Evolutionary conservation across 2,888 invertebrate genomes (phyloP).

Genomic region (Galeruca laticollis): DNA sequence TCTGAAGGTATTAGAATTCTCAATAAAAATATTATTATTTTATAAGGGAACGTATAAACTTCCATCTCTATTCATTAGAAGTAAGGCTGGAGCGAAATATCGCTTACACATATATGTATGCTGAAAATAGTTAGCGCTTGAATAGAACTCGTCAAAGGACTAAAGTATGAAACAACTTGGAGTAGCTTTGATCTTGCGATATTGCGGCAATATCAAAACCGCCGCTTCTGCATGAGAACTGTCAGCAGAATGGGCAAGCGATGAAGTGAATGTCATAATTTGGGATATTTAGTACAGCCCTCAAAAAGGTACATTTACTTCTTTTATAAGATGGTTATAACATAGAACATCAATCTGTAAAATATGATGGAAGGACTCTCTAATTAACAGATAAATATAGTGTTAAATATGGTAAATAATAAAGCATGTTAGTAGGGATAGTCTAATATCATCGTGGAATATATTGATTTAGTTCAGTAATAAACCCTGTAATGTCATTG

Average conservation of each 20-base stretch:
- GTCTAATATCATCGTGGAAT: too few species aligned
- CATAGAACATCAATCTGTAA: too few species aligned
- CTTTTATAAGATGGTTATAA: too few species aligned
- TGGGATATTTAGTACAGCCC: not conserved
- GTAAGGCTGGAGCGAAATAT: conserved; percentile 11
- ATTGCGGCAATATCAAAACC: conserved; percentile 18
- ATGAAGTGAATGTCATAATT: not conserved
- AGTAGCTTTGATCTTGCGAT: conserved; percentile 13
- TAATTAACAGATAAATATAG: too few species aligned
- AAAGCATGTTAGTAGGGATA: too few species aligned
- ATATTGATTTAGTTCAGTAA: too few species aligned
- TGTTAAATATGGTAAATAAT: too few species aligned
- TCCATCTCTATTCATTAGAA: not conserved
- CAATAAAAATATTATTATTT: not conserved
- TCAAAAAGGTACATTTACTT: too few species aligned
- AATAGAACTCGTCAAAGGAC: conserved; percentile 25
- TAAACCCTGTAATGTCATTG: too few species aligned
- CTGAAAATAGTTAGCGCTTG: conserved; percentile 31
- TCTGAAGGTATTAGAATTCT: not conserved
- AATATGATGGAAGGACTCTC: too few species aligned
- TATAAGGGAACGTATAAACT: not conserved
- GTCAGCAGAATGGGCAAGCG: not conserved
- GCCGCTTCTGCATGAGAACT: not conserved
- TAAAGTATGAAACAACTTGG: conserved; percentile 21
- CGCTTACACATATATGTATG: conserved; percentile 25